Evolutionary conservation across 1,140 invertebrate genomes (phyloP), one percentile per base, ranked within the genome.

Genomic region (Prorops nasuta): DNA sequence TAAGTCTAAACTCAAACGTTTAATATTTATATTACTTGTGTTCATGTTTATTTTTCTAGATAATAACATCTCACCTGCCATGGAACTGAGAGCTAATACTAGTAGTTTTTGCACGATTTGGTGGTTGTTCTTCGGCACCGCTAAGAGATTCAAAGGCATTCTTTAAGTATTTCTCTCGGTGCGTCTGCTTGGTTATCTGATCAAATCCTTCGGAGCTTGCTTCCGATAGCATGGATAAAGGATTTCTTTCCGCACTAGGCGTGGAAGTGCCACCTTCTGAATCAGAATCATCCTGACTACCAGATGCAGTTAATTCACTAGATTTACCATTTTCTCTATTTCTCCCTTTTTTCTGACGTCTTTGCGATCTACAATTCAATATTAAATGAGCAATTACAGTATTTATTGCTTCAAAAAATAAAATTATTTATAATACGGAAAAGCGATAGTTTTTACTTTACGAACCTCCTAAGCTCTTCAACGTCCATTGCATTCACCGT

Each of bases 401-500:
- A 24, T 36, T n/a, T 16, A 39, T 12, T 16, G 20, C 19, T 32
- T 43, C 15, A 31, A 36, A 16, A 40, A 24, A 4, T 42, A 35
- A 15, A 49, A 35, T 19, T 37, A 3, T 35, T 38, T 44, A 17
- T 28, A 49, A 16, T 18, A 44, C 51, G 9, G 41, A 49, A 40
- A 51, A 51, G 14, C 9, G 31, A 31, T 46, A 45, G 28, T 31
- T n/a, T 20, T 36, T 12, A 39, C 10, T 3, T 3, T 15, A 24
- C 0, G 17, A 14, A 72, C 71, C 64, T 87, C 14, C 89, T 77
- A 42, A 92, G 71, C 66, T 92, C 90, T 44, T 91, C 88, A 12
- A 87, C 88, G 65, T 92, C 89, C 83, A 92, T 91, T 32, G 90
- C 90, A 64, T 89, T 92, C 19, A 93, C 88, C 48, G 88, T 90